Base-by-base conservation (phyloP, 2,113 vertebrate genomes). In the Terrapene triunguis region DNA sequence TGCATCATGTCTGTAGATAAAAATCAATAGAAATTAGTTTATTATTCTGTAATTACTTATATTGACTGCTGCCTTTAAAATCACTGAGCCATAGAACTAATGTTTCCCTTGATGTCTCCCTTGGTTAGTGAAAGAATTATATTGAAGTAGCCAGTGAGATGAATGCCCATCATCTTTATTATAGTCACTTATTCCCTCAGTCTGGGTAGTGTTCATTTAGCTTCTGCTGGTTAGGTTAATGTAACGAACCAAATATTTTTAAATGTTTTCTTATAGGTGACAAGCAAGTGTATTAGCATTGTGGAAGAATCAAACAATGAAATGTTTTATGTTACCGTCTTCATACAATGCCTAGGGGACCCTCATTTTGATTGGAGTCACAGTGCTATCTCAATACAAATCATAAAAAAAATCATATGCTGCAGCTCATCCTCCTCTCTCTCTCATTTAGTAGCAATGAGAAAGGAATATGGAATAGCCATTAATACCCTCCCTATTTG, bases 1-100 rank as follows among this genome's bases (percentile, higher is more conserved):
- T 96, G 38, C 93, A 90, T 97, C 90, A 93, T 87, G 53, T 95
- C 96, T 97, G 35, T 96, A 87, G 97, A 95, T 76, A 59, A 82
- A 91, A 85, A 96, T 97, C 85, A 0, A 84, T 98, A 96, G 88
- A 95, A 97, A 98, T 97, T 90, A 97, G 94, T 97, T 96, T 96
- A 85, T 97, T 98, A 93, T 95, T 97, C 93, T 95, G 76, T 97
- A 98, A 97, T 98, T 98, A 97, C 22, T 85, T 90, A 78, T 84
- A 97, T 96, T 82, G 88, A 97, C 87, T 96, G 92, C 85, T 97
- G 90, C 95, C 85, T 96, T 98, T 97, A 92, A 98, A 98, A 92
- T 95, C 94, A 85, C 47, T 96, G 93, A 97, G 87, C 96, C 92
- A 55, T 92, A 83, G 88, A 97, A 89, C 87, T 80, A 82, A 59